A percentile compares a stretch with the other conserved stretches of the same genome.
These are phyloP conservation scores for Musca vetustissima DNA, from an alignment of 1,140 invertebrate genomes.

Conservation along the genomic window DNA sequence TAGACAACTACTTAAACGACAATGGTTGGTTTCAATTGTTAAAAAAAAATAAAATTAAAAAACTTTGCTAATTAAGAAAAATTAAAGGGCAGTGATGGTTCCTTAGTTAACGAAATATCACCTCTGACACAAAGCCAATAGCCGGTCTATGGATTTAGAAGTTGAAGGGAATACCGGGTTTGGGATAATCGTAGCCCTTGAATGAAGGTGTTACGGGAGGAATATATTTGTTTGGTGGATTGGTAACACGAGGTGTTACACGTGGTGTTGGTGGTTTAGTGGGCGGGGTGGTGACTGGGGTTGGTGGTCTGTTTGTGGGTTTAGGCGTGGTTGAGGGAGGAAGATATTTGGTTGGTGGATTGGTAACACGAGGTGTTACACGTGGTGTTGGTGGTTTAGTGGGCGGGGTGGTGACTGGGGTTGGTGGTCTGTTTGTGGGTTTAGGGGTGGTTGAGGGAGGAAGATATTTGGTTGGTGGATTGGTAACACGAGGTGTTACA, in stretches of 20 bases:
- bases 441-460: conserved; percentile 28
- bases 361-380: background rate
- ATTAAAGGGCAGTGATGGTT: conserved; percentile 23
- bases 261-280: conserved; percentile 6
- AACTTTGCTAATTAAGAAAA: conserved; percentile 8
- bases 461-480: conserved; percentile 32
- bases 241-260: conserved; percentile 27
- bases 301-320: conserved; percentile 26
- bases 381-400: background rate
- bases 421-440: conserved; percentile 29
- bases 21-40: conserved; percentile 1
- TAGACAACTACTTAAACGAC: conserved; percentile 34
- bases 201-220: conserved; percentile 25
- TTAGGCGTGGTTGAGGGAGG: conserved; percentile 18
- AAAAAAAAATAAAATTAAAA: conserved; percentile 7
- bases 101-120: conserved; percentile 16
- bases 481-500: conserved; percentile 27
- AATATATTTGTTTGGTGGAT: conserved; percentile 33
- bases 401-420: conserved; percentile 26
- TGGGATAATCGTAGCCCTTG: conserved; percentile 57
- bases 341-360: conserved; percentile 2
- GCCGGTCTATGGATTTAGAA: conserved; percentile 39
- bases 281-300: conserved; percentile 7
- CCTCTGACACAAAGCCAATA: background rate
- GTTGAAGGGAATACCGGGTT: conserved; percentile 55